Evolutionary conservation across 2,797 vertebrate genomes (phyloP), one percentile per base, ranked within the genome.

Genomic region (Acanthis flammea): DNA sequence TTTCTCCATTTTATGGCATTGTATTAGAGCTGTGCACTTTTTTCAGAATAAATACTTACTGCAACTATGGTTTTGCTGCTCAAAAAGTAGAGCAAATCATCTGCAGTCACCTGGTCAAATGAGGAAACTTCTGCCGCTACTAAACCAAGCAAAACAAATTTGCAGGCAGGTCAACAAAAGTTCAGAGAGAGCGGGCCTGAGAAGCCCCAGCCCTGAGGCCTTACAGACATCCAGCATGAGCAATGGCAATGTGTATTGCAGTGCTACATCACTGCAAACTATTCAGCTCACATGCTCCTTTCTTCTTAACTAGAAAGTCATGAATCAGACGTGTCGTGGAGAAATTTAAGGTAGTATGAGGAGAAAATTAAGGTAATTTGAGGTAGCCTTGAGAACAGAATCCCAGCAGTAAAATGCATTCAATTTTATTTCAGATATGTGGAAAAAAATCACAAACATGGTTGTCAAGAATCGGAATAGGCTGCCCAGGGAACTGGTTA

Each of bases 371-470:
- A 54, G 22, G n/a, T 31, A 45, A 45, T 37, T 18, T 70, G 27
- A 62, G 7, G 7, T n/a, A 33, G 7, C 6, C 30, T 39, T 30
- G n/a, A 55, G 18, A 15, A 33, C 25, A 47, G 68, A 83, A 76
- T 5, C 6, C 9, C 14, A 70, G 14, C 6, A 45, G 9, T 4
- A 7, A 73, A 14, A 58, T 54, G 9, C 6, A 15, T 57, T 28
- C 45, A 5, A 39, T 31, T 67, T 84, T 50, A 41, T n/a, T 33
- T 39, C 53, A 10, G 10, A 42, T 68, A 23, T 61, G 24, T 66
- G 14, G 41, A 80, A 81, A 63, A 79, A 50, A 4, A 2, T 73
- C 12, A 37, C 1, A 0, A 0, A 48, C 51, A 42, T 0, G 0
- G 5, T 28, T 51, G 2, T 30, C 30, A 62, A 33, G 12, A 28